Evolutionary conservation across 2,113 vertebrate genomes (phyloP), one percentile per base, ranked within the genome.

Genomic region (Hemicordylus capensis): DNA sequence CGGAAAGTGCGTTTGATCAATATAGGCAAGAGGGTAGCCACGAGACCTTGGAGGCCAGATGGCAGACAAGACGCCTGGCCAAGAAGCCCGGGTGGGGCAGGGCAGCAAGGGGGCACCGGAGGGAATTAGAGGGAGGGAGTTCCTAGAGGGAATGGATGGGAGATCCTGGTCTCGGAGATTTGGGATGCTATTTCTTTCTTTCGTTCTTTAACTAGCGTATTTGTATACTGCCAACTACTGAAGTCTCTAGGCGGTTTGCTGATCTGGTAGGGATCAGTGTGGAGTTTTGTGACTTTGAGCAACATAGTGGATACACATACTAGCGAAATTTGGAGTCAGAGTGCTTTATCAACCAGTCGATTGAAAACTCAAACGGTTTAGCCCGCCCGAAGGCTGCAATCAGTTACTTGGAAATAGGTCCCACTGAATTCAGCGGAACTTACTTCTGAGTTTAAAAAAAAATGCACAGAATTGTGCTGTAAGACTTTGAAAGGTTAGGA

Each of bases 1-100:
- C 94, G 93, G 96, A 97, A 97, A 97, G 95, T 94, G 96, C 91
- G 85, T 91, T 94, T 95, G 95, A 96, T 97, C 96, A 92, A 96
- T 96, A 96, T 96, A 95, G 91, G 91, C 80, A 89, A 94, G 91
- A 26, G 83, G 83, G 89, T 80, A 92, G 93, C 90, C 94, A 46
- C 81, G 83, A 91, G 92, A 95, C 91, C 15, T 19, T 22, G 85
- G 93, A 91, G 93, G 90, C 93, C 91, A 95, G 95, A 96, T 95
- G 95, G 95, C 85, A 42, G 34, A 76, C 69, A 20, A 72, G 54
- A 76, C 64, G 66, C 44, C 0, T 17, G 3, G 19, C 61, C 46
- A 1, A 37, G 4, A 17, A 72, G 67, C 1, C 8, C 12, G 3
- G 37, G 31, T 3, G 44, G 63, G 72, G 70, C 59, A 61, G 15